Evolutionary conservation across 2,888 invertebrate species (phyloP), one percentile per base, ranked within the genome.

Genomic region (Gryllus longicercus): DNA sequence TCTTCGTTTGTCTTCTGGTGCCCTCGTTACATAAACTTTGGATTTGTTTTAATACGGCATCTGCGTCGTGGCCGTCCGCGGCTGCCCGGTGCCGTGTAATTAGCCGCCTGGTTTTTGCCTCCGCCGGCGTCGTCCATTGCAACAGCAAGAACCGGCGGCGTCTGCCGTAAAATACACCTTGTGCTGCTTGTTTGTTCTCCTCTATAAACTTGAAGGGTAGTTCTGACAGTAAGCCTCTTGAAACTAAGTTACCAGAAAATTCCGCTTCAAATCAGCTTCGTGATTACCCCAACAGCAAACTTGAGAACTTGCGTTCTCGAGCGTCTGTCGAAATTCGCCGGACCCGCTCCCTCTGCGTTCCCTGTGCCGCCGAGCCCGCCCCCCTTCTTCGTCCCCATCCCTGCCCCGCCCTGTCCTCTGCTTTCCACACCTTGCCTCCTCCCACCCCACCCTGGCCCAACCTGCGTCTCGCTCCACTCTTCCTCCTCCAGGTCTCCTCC

Each of bases 181-280:
- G 63, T 16, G n/a, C n/a, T 16, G 63, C 63, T 63, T 63, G 63
- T 63, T 63, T 63, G 63, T 63, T 18, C 63, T 63, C n/a, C 16
- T n/a, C 63, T 63, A 63, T 63, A 63, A 63, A 63, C 63, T 63
- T 63, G 63, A 63, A 63, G 63, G 63, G 63, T 63, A 63, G 63
- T 63, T 63, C 63, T 63, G 63, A 63, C 63, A 18, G 63, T 63
- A 63, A 63, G 63, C 63, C 63, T 63, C 63, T 63, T 63, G 63
- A 63, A 63, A 63, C 63, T 63, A 63, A 63, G 63, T 63, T 63
- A 63, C 63, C 63, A 63, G 63, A 63, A 63, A 63, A 63, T 63
- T 63, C 63, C 63, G 63, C 63, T 63, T n/a, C 63, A 63, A 63
- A 63, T 63, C 63, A 63, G 63, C 63, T 63, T 63, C 63, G 63